Percentiles rank a stretch among this genome's conserved stretches.
These are phyloP conservation scores for Sebastes vulpes DNA, from an alignment of 2,797 vertebrate genomes.

Conservation along the genomic window DNA sequence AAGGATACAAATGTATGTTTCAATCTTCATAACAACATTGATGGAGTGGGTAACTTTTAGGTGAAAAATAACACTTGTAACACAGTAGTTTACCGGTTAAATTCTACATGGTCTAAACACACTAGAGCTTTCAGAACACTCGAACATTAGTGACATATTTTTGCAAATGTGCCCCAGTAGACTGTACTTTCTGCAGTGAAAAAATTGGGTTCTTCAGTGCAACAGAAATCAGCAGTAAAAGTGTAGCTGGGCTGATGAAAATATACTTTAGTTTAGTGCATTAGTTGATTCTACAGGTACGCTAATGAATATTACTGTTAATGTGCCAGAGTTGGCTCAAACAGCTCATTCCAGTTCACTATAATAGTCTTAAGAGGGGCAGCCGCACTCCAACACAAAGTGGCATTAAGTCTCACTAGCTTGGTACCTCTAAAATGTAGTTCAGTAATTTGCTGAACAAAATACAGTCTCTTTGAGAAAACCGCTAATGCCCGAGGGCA, in stretches of 20 bases:
- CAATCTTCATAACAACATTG: not conserved
- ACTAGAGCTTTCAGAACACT: not conserved
- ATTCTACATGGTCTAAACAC: not conserved
- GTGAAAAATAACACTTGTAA: not conserved
- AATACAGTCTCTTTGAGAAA: conserved; percentile 62
- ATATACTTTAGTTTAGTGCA: conserved; percentile 36
- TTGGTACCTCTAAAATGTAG: conserved; percentile 57
- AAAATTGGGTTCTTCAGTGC: not conserved
- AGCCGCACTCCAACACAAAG: conserved; percentile 57
- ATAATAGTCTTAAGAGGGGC: conserved; percentile 67
- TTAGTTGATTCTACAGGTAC: conserved; percentile 59
- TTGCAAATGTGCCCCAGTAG: not conserved
- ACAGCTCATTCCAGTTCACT: conserved; percentile 69
- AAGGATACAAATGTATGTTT: not conserved
- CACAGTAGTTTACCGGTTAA: not conserved
- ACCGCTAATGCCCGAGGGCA: conserved; percentile 61
- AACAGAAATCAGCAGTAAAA: conserved; percentile 7
- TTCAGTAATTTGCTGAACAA: conserved; percentile 71
- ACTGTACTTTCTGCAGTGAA: not conserved
- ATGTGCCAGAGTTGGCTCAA: conserved; percentile 64
- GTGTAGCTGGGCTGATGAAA: conserved; percentile 9
- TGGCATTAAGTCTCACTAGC: conserved; percentile 53
- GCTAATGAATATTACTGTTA: conserved; percentile 68
- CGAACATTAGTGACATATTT: not conserved
- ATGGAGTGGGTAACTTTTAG: not conserved